A percentile compares a stretch with the other conserved stretches of the same genome.
phyloP scores from a whole-genome alignment of 1,140 invertebrate species.

The Hylyphantes graminicola region DNA sequence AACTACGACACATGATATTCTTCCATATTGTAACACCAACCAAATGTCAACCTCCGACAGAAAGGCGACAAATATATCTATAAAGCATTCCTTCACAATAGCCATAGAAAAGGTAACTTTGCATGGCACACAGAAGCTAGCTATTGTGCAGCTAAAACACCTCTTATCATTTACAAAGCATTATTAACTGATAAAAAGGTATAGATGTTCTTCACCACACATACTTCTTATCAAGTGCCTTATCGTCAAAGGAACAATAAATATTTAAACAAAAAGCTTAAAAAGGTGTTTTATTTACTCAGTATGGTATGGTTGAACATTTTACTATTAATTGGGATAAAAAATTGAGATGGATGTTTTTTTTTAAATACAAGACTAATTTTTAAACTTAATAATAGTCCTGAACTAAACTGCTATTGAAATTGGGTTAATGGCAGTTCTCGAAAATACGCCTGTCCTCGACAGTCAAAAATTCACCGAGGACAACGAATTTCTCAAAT shows the following conservation, averaged over 20 bases:
- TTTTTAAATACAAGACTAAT: too few species aligned
- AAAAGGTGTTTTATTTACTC: too few species aligned
- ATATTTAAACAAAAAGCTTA: slow-evolving; percentile 8
- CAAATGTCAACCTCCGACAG: slow-evolving; percentile 24
- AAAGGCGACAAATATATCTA: slow-evolving; percentile 42
- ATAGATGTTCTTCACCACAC: background rate
- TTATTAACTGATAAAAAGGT: slow-evolving; percentile 8
- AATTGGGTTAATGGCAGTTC: too few species aligned
- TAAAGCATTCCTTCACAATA: background rate
- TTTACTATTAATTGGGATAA: too few species aligned
- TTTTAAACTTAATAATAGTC: too few species aligned
- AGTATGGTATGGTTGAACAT: too few species aligned
- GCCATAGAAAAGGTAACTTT: slow-evolving; percentile 7
- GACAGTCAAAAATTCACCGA: too few species aligned
- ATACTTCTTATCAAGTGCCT: background rate
- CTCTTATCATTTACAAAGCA: slow-evolving; percentile 21
- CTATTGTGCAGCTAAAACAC: slow-evolving; percentile 25
- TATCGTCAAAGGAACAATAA: slow-evolving; percentile 23
- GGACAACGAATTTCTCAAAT: too few species aligned
- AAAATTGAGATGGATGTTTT: too few species aligned
- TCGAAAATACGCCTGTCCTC: too few species aligned
- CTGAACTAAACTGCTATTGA: too few species aligned
- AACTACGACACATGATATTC: too few species aligned
- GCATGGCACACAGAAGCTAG: slow-evolving; percentile 15
- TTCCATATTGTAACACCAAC: background rate